Base-by-base conservation (phyloP, 2,888 invertebrate species). In the Brachypalpus laphriformis region DNA sequence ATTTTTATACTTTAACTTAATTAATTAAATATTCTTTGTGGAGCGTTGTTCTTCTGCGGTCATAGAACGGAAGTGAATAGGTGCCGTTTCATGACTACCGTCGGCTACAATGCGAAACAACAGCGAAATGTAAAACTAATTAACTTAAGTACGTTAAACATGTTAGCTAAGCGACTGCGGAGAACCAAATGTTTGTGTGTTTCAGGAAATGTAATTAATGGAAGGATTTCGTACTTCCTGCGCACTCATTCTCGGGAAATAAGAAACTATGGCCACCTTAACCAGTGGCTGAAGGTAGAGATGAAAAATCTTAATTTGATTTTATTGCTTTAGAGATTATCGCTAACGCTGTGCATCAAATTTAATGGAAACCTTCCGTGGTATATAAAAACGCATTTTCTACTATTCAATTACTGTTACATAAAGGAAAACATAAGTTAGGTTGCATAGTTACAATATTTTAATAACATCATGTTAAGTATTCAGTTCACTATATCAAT, bases 1-100 rank as follows among this genome's bases (percentile, higher is more conserved):
- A 63, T 75, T 71, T 57, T 42, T 82, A 42, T 71, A 66, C 47
- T 72, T 54, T 28, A 66, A 71, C 65, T 71, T 71, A 77, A 70
- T 82, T 82, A 82, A 82, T 77, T 65, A 77, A 70, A 63, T 70
- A 61, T 63, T 81, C 75, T 70, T 63, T 68, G 66, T 57, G 28
- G 22, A 63, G 16, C n/a, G n/a, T 16, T 45, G 45, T 28, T 56
- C 47, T 56, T 14, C 25, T 59, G 74, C 31, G 18, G 51, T 31
- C 61, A 25, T 8, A 22, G 16, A 59, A 40, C 34, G 7, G 18
- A 68, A 37, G 22, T 54, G 51, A 68, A 61, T 56, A 68, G 63
- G 71, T 66, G 34, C 25, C 49, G n/a, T 68, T 56, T 72, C 31
- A 59, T 49, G 59, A 31, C 40, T 61, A 31, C 51, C 45, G 6